A percentile compares a stretch with the other conserved stretches of the same genome.
Evolutionary conservation across 2,113 vertebrate genomes (phyloP).

Genomic region (Nerophis lumbriciformis): DNA sequence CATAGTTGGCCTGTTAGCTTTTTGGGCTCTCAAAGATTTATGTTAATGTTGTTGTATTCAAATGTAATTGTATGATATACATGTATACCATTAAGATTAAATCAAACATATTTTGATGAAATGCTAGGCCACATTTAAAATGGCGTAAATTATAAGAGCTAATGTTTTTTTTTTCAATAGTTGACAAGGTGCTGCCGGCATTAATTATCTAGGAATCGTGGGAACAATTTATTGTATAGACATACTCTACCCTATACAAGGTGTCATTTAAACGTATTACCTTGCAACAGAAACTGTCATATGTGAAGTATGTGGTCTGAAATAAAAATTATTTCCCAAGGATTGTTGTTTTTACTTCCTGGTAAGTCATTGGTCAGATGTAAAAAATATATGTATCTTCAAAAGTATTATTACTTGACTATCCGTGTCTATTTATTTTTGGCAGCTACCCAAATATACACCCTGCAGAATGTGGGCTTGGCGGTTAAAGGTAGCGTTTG

Average conservation of each 20-base stretch:
- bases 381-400: background rate
- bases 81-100: too few species aligned
- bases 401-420: background rate
- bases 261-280: background rate
- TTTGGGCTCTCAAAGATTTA: too few species aligned
- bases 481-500: slow-evolving; percentile 54
- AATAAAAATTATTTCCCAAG: slow-evolving; percentile 35
- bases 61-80: too few species aligned
- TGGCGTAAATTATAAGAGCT: too few species aligned
- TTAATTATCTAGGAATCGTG: too few species aligned
- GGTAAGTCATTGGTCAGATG: background rate
- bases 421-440: background rate
- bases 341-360: background rate
- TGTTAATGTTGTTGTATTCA: too few species aligned
- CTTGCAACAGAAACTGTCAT: background rate
- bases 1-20: too few species aligned
- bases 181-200: too few species aligned
- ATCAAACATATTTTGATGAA: too few species aligned
- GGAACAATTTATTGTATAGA: too few species aligned
- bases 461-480: slow-evolving; percentile 22
- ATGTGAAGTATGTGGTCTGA: slow-evolving; percentile 13
- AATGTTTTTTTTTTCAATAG: too few species aligned
- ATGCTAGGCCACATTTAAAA: too few species aligned
- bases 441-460: background rate
- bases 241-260: background rate